phyloP scores from a whole-genome alignment of 2,888 invertebrate genomes.

The Rhodophaea formosa region DNA sequence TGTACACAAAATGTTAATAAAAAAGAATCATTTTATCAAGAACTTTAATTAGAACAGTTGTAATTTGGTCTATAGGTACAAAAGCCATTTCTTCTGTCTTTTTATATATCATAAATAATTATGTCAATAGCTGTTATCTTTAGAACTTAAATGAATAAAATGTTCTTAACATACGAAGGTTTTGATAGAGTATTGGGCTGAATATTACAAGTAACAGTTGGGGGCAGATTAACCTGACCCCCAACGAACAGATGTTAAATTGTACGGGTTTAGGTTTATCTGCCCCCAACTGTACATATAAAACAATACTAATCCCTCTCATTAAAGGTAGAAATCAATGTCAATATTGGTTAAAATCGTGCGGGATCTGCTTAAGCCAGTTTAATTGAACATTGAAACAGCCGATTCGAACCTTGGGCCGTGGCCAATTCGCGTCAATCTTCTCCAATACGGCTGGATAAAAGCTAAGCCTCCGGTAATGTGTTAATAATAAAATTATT shows the following conservation, averaged over 20 bases:
- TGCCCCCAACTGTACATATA: too few species aligned
- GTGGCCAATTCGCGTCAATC: conserved; percentile 1
- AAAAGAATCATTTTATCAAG: too few species aligned
- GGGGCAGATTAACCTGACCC: too few species aligned
- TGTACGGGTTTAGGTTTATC: too few species aligned
- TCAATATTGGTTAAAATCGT: not conserved
- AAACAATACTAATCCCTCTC: not conserved
- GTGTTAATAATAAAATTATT: not conserved
- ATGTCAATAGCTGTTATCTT: too few species aligned
- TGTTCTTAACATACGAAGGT: not conserved
- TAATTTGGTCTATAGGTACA: too few species aligned
- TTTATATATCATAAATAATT: too few species aligned
- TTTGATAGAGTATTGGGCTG: not conserved
- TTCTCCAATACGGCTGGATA: not conserved
- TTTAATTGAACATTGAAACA: conserved; percentile 14
- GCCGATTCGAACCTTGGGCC: not conserved
- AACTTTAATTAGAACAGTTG: too few species aligned
- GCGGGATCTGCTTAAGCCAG: not conserved
- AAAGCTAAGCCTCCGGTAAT: not conserved
- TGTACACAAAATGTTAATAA: too few species aligned
- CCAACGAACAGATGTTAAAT: too few species aligned
- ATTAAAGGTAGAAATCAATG: not conserved
- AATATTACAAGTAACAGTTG: not conserved
- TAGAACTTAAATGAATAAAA: too few species aligned
- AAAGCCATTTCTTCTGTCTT: too few species aligned